Conservation (phyloP, 2,113 vertebrate genomes). For the Brevimyrus niger region DNA sequence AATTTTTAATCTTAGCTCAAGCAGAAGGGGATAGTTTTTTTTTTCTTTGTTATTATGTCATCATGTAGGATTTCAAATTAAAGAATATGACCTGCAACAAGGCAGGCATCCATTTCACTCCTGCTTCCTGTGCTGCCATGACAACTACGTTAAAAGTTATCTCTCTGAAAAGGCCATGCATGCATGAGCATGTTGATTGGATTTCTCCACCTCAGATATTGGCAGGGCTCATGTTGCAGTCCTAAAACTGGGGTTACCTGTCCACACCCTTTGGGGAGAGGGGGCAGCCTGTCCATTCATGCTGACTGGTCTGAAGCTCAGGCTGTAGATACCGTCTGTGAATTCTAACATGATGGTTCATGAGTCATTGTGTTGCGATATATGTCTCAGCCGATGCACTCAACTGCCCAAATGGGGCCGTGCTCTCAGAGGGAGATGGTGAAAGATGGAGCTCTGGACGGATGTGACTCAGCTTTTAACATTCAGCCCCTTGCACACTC, state of each 20-base stretch:
- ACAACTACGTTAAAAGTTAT: neutral
- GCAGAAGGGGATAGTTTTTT: neutral
- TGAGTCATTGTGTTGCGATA: conserved; percentile 8
- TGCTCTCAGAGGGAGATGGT: neutral
- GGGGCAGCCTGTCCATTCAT: neutral
- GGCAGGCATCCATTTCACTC: neutral
- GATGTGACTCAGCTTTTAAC: conserved; percentile 2
- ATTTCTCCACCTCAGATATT: neutral
- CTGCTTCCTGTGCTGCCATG: conserved; percentile 10
- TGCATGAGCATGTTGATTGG: neutral
- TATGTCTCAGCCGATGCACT: neutral
- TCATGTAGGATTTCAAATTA: neutral
- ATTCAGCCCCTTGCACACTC: neutral
- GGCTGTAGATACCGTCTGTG: neutral
- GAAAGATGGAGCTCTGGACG: neutral
- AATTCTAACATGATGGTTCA: neutral
- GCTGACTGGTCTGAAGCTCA: neutral
- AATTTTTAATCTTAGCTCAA: neutral
- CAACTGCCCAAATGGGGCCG: neutral
- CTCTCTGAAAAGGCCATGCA: neutral
- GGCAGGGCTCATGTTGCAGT: neutral
- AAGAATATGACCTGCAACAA: neutral
- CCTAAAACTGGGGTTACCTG: neutral
- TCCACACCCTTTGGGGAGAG: neutral
- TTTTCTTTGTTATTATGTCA: neutral